Evolutionary conservation across 2,888 invertebrate genomes (phyloP).

Genomic region (Nomada lathburiana): DNA sequence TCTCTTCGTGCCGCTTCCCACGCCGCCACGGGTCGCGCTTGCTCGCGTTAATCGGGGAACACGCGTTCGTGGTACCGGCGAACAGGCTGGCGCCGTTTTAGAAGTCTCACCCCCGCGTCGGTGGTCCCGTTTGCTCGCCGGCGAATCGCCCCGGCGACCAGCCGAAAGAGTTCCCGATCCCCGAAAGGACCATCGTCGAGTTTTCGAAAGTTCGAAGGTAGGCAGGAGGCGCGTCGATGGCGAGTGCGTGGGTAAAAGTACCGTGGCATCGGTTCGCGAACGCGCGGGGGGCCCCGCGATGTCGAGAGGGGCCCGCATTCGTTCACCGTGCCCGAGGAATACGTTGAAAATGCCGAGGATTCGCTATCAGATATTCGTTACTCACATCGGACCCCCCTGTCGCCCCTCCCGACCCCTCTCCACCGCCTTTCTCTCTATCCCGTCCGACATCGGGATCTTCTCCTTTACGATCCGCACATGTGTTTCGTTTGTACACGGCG

Average conservation of each 20-base stretch:
- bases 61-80: neutral
- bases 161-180: neutral
- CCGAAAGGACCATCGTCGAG: neutral
- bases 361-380: constrained; percentile 78
- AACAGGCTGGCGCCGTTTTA: neutral
- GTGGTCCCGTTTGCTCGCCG: too few species aligned
- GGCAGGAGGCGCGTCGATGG: neutral
- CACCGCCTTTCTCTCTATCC: constrained; percentile 42
- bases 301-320: constrained; percentile 74
- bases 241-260: constrained; percentile 73
- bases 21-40: neutral
- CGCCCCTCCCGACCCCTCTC: constrained; percentile 12
- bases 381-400: constrained; percentile 66
- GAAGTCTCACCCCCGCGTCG: neutral
- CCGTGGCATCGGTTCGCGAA: constrained; percentile 63
- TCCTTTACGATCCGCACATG: constrained; percentile 68
- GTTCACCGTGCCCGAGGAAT: constrained; percentile 68
- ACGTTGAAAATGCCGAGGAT: constrained; percentile 73
- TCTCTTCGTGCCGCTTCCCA: constrained; percentile 12
- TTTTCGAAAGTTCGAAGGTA: neutral
- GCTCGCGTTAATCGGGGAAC: neutral
- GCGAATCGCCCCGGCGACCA: too few species aligned
- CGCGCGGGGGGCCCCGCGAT: constrained; percentile 71
- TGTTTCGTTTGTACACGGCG: constrained; percentile 71
- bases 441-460: constrained; percentile 63